Percentiles rank a stretch among this genome's conserved stretches.
Conservation (phyloP, 2,797 vertebrate genomes). For the Enteromius mattozi region DNA sequence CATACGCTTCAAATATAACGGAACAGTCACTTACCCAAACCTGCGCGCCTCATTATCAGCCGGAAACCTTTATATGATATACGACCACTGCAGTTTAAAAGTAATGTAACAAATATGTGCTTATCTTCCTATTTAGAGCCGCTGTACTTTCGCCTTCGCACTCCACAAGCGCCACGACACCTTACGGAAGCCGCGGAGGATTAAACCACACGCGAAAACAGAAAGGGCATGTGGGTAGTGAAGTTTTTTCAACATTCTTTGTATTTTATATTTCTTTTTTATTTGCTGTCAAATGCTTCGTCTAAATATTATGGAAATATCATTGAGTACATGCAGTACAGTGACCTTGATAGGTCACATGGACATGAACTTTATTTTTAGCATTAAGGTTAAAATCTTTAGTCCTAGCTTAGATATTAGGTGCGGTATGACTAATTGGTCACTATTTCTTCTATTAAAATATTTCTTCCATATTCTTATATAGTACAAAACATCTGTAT, state of each 20-base stretch:
- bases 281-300: background rate
- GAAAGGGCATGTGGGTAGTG: constrained; percentile 25
- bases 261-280: background rate
- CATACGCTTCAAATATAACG: constrained; percentile 34
- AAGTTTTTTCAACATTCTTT: background rate
- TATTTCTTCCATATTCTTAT: background rate
- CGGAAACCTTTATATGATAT: background rate
- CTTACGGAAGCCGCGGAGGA: constrained; percentile 74
- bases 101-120: background rate
- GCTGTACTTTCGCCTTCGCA: constrained; percentile 37
- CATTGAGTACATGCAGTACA: background rate
- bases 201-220: background rate
- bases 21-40: constrained; percentile 72
- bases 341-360: background rate
- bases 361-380: background rate
- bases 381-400: background rate
- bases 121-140: background rate
- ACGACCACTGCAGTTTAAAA: background rate
- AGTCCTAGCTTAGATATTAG: background rate
- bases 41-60: constrained; percentile 77
- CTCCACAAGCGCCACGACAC: constrained; percentile 76
- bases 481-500: background rate
- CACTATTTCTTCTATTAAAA: background rate
- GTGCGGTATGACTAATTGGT: background rate
- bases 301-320: background rate